Conservation (phyloP, 2,888 invertebrate genomes). For the Drosophila parthenogenetica region DNA sequence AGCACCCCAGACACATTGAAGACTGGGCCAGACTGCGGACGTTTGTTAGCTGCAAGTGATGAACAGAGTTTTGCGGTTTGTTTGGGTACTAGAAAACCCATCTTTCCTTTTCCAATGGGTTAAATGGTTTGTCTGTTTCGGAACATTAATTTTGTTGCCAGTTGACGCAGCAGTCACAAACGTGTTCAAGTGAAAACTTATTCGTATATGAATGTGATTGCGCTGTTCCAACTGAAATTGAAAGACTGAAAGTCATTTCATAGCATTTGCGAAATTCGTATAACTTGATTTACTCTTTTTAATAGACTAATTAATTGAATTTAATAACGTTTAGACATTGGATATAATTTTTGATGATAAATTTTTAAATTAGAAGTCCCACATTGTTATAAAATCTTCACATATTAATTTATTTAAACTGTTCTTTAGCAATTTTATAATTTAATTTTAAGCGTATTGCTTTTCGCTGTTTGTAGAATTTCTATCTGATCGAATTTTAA, state of each 20-base stretch:
- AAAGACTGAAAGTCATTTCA: constrained; percentile 16
- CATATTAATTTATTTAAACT: too few species aligned
- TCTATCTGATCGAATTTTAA: constrained; percentile 14
- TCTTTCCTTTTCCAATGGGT: constrained; percentile 44
- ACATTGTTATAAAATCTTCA: too few species aligned
- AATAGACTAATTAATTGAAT: constrained; percentile 11
- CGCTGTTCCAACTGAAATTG: constrained; percentile 8
- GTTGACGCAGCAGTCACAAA: constrained; percentile 30
- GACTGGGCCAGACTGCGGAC: constrained; percentile 27
- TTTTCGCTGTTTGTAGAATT: neutral
- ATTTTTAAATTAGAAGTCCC: too few species aligned
- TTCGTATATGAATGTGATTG: neutral
- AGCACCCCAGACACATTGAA: constrained; percentile 2
- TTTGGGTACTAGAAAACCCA: constrained; percentile 32
- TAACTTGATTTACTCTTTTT: constrained; percentile 7
- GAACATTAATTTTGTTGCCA: constrained; percentile 72
- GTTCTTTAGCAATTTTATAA: too few species aligned
- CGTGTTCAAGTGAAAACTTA: neutral
- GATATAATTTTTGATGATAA: too few species aligned
- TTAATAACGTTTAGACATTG: too few species aligned
- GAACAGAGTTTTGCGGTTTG: constrained; percentile 66
- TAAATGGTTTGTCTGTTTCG: constrained; percentile 77
- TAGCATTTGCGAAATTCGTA: constrained; percentile 2
- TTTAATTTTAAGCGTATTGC: too few species aligned
- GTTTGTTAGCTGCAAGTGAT: constrained; percentile 70